These are phyloP conservation scores for Oxyura jamaicensis DNA, from an alignment of 2,113 vertebrate species.

Conservation along the genomic window DNA sequence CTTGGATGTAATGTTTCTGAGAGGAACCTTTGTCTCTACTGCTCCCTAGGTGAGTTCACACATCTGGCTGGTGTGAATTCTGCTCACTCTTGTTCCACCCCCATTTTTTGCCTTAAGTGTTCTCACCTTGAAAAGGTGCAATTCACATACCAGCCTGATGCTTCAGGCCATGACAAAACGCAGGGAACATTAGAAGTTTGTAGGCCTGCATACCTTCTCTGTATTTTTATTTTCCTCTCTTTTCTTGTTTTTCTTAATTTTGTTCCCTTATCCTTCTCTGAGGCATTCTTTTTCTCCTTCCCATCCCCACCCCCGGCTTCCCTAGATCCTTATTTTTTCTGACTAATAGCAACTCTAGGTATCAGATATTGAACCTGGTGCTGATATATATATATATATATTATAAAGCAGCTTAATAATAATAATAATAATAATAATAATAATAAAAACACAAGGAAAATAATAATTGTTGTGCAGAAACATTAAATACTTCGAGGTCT, in stretches of 20 bases:
- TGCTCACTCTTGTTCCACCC: neutral
- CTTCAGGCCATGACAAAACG: neutral
- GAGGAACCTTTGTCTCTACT: neutral
- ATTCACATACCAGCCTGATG: neutral
- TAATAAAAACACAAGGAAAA: neutral
- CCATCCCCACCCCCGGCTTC: neutral
- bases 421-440: too few species aligned
- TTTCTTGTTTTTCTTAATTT: neutral
- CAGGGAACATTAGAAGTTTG: neutral
- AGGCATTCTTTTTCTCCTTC: neutral
- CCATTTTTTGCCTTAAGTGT: constrained; percentile 11
- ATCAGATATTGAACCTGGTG: neutral
- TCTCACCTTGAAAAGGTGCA: constrained; percentile 58
- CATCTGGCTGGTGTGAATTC: constrained; percentile 52
- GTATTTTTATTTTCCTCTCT: neutral
- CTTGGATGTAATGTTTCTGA: neutral
- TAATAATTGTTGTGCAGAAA: neutral
- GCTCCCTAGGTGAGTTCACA: constrained; percentile 27
- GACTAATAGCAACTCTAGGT: neutral
- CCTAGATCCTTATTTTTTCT: neutral
- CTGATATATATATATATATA: neutral
- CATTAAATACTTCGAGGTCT: neutral
- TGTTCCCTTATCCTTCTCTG: neutral
- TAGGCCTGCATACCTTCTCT: neutral
- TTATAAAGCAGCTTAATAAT: neutral